A percentile compares a stretch with the other conserved stretches of the same genome.
Evolutionary conservation across 2,113 vertebrate genomes (phyloP).

Genomic region (Dunckerocampus dactyliophorus): DNA sequence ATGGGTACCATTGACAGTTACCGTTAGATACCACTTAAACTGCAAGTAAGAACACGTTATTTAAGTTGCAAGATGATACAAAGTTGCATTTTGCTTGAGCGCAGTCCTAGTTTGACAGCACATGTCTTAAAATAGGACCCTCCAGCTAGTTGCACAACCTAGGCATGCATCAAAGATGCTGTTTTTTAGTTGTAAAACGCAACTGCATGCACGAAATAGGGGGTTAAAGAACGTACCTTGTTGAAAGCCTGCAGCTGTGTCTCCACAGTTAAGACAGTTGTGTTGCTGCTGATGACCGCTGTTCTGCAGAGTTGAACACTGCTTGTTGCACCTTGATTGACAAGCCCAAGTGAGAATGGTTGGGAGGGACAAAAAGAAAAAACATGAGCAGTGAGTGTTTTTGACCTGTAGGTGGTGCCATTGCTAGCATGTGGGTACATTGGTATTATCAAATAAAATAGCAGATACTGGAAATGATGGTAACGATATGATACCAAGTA

Average conservation of each 20-base stretch:
- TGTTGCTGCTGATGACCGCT: conserved; percentile 13
- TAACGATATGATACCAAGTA: too few species aligned
- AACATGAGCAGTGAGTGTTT: background rate
- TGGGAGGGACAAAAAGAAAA: conserved; percentile 35
- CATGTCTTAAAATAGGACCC: conserved; percentile 57
- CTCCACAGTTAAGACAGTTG: conserved; percentile 4
- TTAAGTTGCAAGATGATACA: background rate
- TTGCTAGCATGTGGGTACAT: background rate
- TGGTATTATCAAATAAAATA: background rate
- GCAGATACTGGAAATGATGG: too few species aligned
- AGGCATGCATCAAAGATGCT: background rate
- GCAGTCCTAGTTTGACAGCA: conserved; percentile 16
- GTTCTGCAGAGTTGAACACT: conserved; percentile 14
- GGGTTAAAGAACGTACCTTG: conserved; percentile 43
- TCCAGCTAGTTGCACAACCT: conserved; percentile 4
- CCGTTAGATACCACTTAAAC: conserved; percentile 3
- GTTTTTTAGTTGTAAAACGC: background rate
- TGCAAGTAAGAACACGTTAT: conserved; percentile 2
- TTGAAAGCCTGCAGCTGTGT: background rate
- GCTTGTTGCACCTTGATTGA: conserved; percentile 56
- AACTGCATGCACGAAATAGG: background rate
- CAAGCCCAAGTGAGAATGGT: conserved; percentile 63
- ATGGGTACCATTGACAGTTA: background rate
- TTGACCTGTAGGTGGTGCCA: background rate
- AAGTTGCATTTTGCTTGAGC: background rate